phyloP scores from a whole-genome alignment of 2,888 invertebrate species.

The Drosophila leonis region DNA sequence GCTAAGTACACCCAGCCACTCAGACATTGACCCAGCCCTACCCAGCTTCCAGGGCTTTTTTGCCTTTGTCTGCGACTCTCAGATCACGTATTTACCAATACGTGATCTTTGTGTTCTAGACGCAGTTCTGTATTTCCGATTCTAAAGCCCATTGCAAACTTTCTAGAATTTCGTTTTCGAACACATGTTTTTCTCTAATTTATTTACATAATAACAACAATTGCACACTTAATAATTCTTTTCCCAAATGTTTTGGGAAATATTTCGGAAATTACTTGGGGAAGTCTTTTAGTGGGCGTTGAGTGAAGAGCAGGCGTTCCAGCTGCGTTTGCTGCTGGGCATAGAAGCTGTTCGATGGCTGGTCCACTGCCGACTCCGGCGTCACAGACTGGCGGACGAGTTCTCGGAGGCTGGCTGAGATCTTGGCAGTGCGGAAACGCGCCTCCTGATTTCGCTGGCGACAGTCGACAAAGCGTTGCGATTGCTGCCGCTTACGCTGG shows the following conservation, averaged over 20 bases:
- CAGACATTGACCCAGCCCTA: constrained; percentile 2
- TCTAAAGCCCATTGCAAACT: too few relatives aligned
- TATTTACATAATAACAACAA: constrained; percentile 59
- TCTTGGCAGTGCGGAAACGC: constrained; percentile 82
- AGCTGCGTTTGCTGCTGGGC: constrained; percentile 66
- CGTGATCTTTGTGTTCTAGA: constrained; percentile 3
- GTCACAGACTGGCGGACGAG: constrained; percentile 84
- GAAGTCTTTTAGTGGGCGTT: constrained; percentile 10
- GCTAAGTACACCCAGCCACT: background rate
- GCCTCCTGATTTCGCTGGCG: constrained; percentile 79
- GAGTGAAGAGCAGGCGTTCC: constrained; percentile 63
- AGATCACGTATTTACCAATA: constrained; percentile 2
- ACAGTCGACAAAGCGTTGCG: constrained; percentile 81
- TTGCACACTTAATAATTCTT: background rate
- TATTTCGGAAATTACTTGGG: constrained; percentile 1
- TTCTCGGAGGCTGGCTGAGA: constrained; percentile 84
- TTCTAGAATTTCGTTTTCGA: background rate
- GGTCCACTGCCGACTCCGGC: constrained; percentile 72
- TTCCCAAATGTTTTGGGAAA: background rate
- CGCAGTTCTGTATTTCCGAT: too few relatives aligned
- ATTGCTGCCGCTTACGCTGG: constrained; percentile 79
- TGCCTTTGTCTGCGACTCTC: background rate
- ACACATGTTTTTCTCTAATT: background rate
- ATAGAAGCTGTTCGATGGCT: constrained; percentile 43
- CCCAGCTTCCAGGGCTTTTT: background rate